Evolutionary conservation across 1,140 invertebrate genomes (phyloP), one percentile per base, ranked within the genome.

Genomic region (Diploscapter pachys): DNA sequence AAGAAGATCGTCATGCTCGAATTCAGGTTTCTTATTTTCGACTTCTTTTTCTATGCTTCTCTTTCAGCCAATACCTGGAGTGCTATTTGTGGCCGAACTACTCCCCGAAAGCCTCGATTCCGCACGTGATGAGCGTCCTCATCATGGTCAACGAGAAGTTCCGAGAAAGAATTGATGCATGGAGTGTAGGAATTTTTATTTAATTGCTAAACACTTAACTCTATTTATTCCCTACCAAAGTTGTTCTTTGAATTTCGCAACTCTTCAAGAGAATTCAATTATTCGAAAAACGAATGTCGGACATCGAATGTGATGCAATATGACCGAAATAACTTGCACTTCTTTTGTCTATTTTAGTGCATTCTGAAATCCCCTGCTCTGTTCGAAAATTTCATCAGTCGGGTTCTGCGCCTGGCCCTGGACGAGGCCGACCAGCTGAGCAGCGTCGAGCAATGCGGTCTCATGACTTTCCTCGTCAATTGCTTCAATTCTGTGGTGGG

Each of bases 71-170:
- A 81, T 99, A 96, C 87, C 86, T 99, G 75, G 96, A 99, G 86
- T 94, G 94, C 84, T 98, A 93, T 88, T 86, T 99, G 11, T 98
- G 96, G 96, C 94, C 94, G n/a, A 92, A 98, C 87, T 98, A 93
- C 86, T 81, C 85, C 74, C 81, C 86, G 8, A 87, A 89, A 62
- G 88, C 88, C 65, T 90, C 93, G 1, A 89, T 90, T 77, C 90
- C 91, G 3, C 93, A 97, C 86, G 90, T 96, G 76, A 91, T 99
- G 90, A 96, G 95, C 0, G 95, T 99, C 78, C 92, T 96, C 54
- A 91, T 93, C 0, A 96, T 99, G 92, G 90, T 98, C 8, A 99
- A 99, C 89, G 96, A 99, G 84, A 99, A 99, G 85, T 96, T 98
- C 84, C 88, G 95, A 11, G 96, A 99, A 88, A 88, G 95, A 79